Evolutionary conservation across 1,140 invertebrate species (phyloP).

Genomic region (Heliconius eleuchia): DNA sequence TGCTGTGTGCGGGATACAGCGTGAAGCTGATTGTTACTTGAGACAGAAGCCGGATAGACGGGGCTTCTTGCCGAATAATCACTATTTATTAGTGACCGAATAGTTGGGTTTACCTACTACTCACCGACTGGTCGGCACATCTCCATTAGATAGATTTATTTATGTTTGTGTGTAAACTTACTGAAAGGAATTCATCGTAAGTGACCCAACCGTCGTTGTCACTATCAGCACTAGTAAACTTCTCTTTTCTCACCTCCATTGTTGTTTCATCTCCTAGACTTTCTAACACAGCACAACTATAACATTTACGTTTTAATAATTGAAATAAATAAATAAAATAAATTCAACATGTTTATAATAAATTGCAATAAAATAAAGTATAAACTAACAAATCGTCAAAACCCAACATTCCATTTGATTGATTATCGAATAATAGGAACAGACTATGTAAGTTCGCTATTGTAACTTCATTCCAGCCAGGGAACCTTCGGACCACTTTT

Average conservation of each 20-base stretch:
- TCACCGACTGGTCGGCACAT: no score
- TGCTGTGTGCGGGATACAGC: no score
- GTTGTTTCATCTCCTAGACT: constrained; percentile 76
- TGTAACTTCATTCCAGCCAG: constrained; percentile 81
- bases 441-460: constrained; percentile 80
- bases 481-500: constrained; percentile 74
- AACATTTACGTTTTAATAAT: neutral
- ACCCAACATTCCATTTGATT: constrained; percentile 80
- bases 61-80: no score
- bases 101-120: no score
- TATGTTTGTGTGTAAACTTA: constrained; percentile 38
- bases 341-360: neutral
- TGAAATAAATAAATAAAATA: no score
- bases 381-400: constrained; percentile 80
- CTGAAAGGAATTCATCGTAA: constrained; percentile 80
- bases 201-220: constrained; percentile 81
- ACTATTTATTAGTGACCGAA: no score
- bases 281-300: constrained; percentile 77
- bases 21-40: no score
- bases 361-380: neutral
- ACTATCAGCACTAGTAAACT: constrained; percentile 72
- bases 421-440: constrained; percentile 80
- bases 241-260: constrained; percentile 72
- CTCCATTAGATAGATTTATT: neutral
- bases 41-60: no score